Conservation (phyloP, 2,113 vertebrate species). For the Bos javanicus region DNA sequence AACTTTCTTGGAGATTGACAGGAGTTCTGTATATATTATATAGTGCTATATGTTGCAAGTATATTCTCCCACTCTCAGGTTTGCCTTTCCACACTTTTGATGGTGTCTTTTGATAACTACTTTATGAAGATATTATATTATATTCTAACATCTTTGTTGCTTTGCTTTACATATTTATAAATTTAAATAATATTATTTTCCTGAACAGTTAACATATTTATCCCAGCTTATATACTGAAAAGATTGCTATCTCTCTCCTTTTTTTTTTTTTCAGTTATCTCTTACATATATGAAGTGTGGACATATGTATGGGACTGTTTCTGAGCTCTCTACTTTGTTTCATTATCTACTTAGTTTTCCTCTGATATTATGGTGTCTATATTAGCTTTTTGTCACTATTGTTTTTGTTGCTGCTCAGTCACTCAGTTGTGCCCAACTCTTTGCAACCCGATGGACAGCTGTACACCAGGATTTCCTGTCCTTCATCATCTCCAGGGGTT, state of each 20-base stretch:
- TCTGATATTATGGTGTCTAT: background rate
- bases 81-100: background rate
- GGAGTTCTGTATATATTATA: background rate
- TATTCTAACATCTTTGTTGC: background rate
- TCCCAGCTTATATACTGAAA: background rate
- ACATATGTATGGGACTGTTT: background rate
- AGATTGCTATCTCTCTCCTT: background rate
- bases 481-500: background rate
- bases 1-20: background rate
- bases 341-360: background rate
- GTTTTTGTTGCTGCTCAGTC: background rate
- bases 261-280: background rate
- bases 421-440: background rate
- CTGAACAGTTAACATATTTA: background rate
- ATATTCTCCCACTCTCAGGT: background rate
- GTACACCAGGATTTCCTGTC: background rate
- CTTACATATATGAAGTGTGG: background rate
- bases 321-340: background rate
- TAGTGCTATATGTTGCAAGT: background rate
- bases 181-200: background rate
- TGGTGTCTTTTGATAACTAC: background rate
- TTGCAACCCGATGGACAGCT: background rate
- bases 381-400: background rate
- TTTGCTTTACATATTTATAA: background rate
- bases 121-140: background rate